Base-by-base conservation (phyloP, 2,797 vertebrate species). In the Syndactyla subalaris region DNA sequence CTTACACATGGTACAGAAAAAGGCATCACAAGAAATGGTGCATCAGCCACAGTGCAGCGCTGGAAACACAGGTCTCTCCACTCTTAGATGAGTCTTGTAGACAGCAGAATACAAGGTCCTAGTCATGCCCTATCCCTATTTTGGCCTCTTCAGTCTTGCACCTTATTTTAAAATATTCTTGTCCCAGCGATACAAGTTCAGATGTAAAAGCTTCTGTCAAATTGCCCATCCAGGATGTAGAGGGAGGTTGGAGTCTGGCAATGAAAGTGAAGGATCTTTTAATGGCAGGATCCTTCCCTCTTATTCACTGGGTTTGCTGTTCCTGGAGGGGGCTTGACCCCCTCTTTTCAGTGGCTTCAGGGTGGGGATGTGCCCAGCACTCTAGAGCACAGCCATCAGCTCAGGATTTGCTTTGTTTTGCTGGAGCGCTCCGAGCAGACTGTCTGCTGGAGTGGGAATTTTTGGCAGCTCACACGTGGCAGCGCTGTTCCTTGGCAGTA, bases 351-450 rank as follows among this genome's bases (percentile, higher is more conserved):
- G 54, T 26, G 68, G 12, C 29, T 77, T 22, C 29, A 13, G 11
- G 46, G 26, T 66, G n/a, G 29, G 46, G 54, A 52, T 76, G 79
- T n/a, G 32, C 29, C 58, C 66, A 45, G 51, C 55, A 76, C 48
- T 24, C 36, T 17, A 13, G 51, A 72, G n/a, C 0, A 0, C 8
- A 32, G 22, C 48, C 52, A 10, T 36, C 3, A 9, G 65, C 86
- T 83, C 45, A 14, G 67, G n/a, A 9, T 83, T 88, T 49, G 82
- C 76, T 94, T 72, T 93, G 81, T 80, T 88, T 41, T n/a, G 54
- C 73, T 87, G 20, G 27, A 66, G 77, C 26, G 0, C 68, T 85
- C 29, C 13, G 63, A 66, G 52, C 76, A 73, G 59, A 3, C 70
- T 57, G 27, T 70, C 49, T 72, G 71, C 80, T 34, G 61, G 88